A percentile compares a stretch with the other conserved stretches of the same genome.
These are phyloP conservation scores for Tinea pellionella DNA, from an alignment of 2,888 invertebrate genomes.

Conservation along the genomic window DNA sequence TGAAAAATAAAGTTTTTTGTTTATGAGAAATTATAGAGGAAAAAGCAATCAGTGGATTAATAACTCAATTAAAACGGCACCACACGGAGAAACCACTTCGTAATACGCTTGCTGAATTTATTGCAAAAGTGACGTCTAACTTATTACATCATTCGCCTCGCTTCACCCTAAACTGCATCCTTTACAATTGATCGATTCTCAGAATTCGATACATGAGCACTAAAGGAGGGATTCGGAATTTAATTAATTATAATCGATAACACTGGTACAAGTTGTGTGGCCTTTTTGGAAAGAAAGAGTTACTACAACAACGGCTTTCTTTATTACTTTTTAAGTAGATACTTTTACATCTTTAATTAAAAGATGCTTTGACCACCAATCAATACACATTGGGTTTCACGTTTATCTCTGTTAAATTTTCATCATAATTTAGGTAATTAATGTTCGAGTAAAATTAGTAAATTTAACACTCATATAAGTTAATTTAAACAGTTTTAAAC, in stretches of 20 bases:
- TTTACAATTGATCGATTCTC: conserved; percentile 9
- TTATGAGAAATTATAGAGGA: neutral
- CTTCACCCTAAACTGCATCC: conserved; percentile 30
- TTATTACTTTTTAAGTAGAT: neutral
- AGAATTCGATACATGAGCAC: conserved; percentile 2
- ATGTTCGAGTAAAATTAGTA: too few relatives aligned
- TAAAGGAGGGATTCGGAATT: neutral
- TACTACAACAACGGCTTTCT: neutral
- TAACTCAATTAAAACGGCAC: conserved; percentile 40
- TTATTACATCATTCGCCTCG: conserved; percentile 47
- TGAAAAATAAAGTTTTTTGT: too few relatives aligned
- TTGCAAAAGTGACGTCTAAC: conserved; percentile 34
- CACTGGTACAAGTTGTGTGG: neutral
- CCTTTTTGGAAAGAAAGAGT: neutral
- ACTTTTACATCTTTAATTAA: too few relatives aligned
- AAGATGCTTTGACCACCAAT: too few relatives aligned
- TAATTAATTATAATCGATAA: conserved; percentile 6
- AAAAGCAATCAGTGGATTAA: conserved; percentile 11
- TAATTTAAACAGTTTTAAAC: neutral
- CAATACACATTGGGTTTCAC: too few relatives aligned
- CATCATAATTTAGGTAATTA: too few relatives aligned
- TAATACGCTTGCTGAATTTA: conserved; percentile 41
- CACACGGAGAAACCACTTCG: conserved; percentile 32
- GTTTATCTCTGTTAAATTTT: too few relatives aligned
- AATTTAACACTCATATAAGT: neutral